phyloP scores from a whole-genome alignment of 2,888 invertebrate species.

The Melikaiella ostensackeni region DNA sequence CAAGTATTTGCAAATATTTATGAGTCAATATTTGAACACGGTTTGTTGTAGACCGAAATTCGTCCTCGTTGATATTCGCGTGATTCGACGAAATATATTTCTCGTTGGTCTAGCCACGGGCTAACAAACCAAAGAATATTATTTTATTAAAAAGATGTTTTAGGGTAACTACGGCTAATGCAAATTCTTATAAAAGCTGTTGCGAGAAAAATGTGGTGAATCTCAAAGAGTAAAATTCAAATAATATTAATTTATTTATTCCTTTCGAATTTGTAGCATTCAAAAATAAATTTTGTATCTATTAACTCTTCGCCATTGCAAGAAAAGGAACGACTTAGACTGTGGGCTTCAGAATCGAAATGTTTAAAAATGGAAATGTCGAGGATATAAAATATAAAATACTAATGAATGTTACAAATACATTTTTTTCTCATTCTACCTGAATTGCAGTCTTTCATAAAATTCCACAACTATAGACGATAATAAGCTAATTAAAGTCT shows the following conservation, averaged over 20 bases:
- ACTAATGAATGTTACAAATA: not conserved
- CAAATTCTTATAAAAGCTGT: not conserved
- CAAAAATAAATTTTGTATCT: no score
- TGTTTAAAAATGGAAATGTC: no score
- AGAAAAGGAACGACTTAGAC: no score
- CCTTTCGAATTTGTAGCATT: no score
- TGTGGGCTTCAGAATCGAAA: no score
- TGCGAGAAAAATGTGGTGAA: no score
- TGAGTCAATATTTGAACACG: not conserved
- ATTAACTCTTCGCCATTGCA: no score
- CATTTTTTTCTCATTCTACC: not conserved
- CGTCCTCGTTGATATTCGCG: not conserved
- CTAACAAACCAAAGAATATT: not conserved
- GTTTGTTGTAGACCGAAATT: not conserved
- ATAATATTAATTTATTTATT: no score
- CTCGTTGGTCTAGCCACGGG: not conserved
- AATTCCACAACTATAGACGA: not conserved
- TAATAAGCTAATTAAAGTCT: not conserved
- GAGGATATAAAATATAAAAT: no score
- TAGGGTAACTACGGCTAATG: not conserved
- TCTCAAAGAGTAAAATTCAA: no score
- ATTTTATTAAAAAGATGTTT: not conserved
- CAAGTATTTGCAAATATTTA: no score
- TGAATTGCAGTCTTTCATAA: not conserved
- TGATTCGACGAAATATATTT: not conserved